Conservation (phyloP, 2,113 vertebrate species). For the Patagioenas fasciata region DNA sequence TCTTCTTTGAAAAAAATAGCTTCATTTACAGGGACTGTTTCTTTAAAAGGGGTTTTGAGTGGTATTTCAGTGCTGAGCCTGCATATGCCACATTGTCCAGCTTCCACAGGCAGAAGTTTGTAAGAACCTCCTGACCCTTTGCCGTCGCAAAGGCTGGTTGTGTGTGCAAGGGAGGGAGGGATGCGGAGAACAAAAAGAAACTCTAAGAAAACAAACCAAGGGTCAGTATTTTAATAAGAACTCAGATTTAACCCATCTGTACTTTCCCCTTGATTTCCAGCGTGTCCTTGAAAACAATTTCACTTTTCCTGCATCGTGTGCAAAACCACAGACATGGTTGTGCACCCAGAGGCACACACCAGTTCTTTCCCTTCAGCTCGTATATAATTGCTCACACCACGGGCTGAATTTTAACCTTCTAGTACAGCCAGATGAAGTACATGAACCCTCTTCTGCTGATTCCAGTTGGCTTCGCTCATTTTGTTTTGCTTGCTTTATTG, state of each 20-base stretch:
- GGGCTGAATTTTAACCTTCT: not conserved
- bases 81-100: conserved; percentile 60
- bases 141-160: not conserved
- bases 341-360: not conserved
- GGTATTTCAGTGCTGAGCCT: conserved; percentile 64
- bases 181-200: conserved; percentile 29
- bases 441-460: not conserved
- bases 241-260: conserved; percentile 36
- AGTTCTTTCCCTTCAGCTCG: not conserved
- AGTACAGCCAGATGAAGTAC: not conserved
- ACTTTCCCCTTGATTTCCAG: conserved; percentile 40
- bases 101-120: conserved; percentile 56
- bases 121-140: conserved; percentile 59
- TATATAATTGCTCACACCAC: not conserved
- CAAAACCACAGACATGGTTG: not conserved
- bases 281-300: not conserved
- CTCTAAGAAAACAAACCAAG: conserved; percentile 44
- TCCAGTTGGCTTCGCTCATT: conserved; percentile 30
- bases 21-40: conserved; percentile 8
- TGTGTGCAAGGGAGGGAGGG: not conserved
- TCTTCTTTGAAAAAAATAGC: conserved; percentile 23
- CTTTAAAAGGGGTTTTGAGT: conserved; percentile 70
- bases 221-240: conserved; percentile 54
- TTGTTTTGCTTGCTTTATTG: conserved; percentile 36
- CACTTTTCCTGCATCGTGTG: not conserved